Evolutionary conservation across 2,113 vertebrate genomes (phyloP).

Genomic region (Guaruba guarouba): DNA sequence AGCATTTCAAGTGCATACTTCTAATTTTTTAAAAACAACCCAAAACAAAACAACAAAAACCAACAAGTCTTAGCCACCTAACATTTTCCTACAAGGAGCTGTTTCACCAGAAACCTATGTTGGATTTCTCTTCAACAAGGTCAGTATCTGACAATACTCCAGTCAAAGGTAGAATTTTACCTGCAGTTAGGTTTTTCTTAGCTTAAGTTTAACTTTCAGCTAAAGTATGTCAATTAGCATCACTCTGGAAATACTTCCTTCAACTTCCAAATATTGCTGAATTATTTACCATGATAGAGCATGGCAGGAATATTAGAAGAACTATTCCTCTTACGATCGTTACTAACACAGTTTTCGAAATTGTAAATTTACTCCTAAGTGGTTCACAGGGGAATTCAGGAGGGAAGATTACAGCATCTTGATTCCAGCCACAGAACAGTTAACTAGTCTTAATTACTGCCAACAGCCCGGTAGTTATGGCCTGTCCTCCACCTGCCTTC

Average conservation of each 20-base stretch:
- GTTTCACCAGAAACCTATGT: neutral
- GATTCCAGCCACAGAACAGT: neutral
- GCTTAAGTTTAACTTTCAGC: neutral
- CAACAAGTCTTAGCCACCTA: neutral
- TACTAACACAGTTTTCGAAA: neutral
- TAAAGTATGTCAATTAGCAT: neutral
- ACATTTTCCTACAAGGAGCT: neutral
- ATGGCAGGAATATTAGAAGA: neutral
- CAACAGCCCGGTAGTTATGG: neutral
- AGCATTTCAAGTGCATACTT: neutral
- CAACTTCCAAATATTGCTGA: neutral
- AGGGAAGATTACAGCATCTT: neutral
- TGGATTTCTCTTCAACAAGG: neutral
- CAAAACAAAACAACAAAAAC: neutral
- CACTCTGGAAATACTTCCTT: neutral
- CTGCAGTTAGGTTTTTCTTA: neutral
- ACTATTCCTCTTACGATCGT: neutral
- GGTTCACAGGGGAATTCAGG: neutral
- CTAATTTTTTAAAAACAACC: neutral
- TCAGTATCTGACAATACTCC: neutral
- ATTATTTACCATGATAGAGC: neutral
- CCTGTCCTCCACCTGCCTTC: neutral
- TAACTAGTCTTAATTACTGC: conserved; percentile 13
- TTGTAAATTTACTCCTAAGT: neutral
- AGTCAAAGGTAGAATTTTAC: neutral